Evolutionary conservation across 1,140 invertebrate species (phyloP).

Genomic region (Sitophilus oryzae): DNA sequence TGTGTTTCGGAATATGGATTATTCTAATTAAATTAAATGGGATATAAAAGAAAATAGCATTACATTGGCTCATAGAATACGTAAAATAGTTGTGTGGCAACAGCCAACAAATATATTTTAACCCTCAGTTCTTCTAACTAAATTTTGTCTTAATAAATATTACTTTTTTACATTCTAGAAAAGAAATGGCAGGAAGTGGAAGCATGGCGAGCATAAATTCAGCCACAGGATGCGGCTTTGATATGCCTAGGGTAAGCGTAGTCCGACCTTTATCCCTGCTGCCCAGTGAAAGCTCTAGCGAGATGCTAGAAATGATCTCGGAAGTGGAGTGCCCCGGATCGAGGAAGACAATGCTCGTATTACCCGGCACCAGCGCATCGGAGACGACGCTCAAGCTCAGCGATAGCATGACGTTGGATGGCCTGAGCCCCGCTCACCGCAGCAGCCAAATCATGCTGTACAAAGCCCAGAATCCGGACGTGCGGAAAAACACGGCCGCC

Average conservation of each 20-base stretch:
- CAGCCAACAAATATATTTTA: no score
- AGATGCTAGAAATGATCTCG: slow-evolving; percentile 58
- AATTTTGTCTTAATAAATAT: no score
- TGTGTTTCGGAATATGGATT: no score
- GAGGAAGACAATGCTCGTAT: slow-evolving; percentile 40
- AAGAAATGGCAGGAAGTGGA: slow-evolving; percentile 51
- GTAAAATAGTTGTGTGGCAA: no score
- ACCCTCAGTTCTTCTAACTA: no score
- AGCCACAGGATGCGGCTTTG: slow-evolving; percentile 38
- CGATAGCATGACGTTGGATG: slow-evolving; percentile 36
- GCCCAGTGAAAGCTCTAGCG: slow-evolving; percentile 46
- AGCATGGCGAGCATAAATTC: slow-evolving; percentile 41
- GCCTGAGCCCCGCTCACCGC: slow-evolving; percentile 46
- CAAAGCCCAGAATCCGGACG: slow-evolving; percentile 68
- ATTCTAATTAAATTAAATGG: no score
- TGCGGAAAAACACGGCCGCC: slow-evolving; percentile 71
- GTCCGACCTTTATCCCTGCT: slow-evolving; percentile 53
- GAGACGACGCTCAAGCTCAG: slow-evolving; percentile 35
- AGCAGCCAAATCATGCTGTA: slow-evolving; percentile 60
- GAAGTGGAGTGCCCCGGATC: slow-evolving; percentile 48
- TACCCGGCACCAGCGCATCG: slow-evolving; percentile 39
- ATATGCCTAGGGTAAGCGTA: slow-evolving; percentile 50
- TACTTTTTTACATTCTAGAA: no score
- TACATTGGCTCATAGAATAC: no score
- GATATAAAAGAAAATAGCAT: no score